Base-by-base conservation (phyloP, 2,113 vertebrate species). In the Vidua macroura region DNA sequence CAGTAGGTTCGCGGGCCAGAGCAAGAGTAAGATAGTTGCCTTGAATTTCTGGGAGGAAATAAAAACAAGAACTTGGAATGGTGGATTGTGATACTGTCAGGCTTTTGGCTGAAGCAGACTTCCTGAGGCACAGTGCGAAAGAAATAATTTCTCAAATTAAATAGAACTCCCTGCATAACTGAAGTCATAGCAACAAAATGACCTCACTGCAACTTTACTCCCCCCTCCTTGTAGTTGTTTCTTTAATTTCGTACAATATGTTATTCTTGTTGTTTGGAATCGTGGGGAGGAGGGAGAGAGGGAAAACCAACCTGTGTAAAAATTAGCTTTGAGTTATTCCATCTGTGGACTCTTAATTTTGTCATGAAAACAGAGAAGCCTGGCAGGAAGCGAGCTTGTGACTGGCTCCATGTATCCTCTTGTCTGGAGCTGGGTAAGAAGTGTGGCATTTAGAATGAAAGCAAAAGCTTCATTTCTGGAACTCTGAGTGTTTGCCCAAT, bases 331-430 rank as follows among this genome's bases (percentile, higher is more conserved):
- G 98, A 98, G 97, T 97, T 98, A 96, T 97, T 98, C 98, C 98
- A 98, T 98, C 98, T 98, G 98, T 98, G 97, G 97, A 95, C 97
- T 97, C 98, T 98, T 98, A 96, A 97, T 98, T 98, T 98, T 98
- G 98, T 98, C 97, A 96, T 98, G 98, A 98, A 98, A 97, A 98
- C 98, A 97, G 96, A 98, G 97, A 98, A 98, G 96, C 96, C 98
- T 98, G 98, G 97, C 98, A 97, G 97, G 97, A 97, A 98, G 93
- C 92, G 82, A 90, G 93, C 97, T 97, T 98, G 94, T 97, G 98
- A 98, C 98, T 98, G 97, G 97, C 98, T 98, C 92, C 97, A 78
- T 97, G 97, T 95, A 98, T 98, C 97, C 97, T 98, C 98, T 98
- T 98, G 97, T 98, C 97, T 98, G 97, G 97, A 98, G 97, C 98